A percentile compares a stretch with the other conserved stretches of the same genome.
Conservation (phyloP, 2,113 vertebrate species). For the Bombycilla garrulus region DNA sequence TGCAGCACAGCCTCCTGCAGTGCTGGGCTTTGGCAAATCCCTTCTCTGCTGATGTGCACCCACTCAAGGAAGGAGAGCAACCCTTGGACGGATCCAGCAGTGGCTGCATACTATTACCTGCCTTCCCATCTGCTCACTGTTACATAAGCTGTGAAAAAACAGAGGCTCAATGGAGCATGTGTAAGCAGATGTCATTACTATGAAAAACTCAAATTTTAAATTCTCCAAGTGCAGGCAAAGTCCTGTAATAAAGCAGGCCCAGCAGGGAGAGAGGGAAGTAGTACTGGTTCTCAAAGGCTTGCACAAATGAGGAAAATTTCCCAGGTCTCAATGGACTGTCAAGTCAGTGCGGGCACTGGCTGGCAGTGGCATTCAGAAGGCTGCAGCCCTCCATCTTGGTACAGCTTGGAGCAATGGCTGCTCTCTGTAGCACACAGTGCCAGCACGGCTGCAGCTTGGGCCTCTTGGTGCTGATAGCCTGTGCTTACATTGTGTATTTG, state of each 20-base stretch:
- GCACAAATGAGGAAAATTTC: background rate
- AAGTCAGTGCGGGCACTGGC: rapidly evolving
- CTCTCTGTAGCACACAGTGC: background rate
- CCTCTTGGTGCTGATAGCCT: background rate
- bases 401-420: rapidly evolving
- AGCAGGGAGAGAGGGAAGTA: background rate
- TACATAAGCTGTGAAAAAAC: background rate
- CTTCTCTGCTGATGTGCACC: background rate
- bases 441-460: background rate
- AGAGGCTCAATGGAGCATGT: background rate
- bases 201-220: background rate
- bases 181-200: slow-evolving; percentile 16
- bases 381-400: background rate
- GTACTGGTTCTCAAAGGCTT: background rate
- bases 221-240: background rate
- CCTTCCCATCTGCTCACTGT: slow-evolving; percentile 6
- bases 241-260: background rate
- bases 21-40: background rate
- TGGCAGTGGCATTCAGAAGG: rapidly evolving
- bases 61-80: background rate
- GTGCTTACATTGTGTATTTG: rapidly evolving
- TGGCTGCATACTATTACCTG: background rate
- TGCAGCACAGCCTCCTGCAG: rapidly evolving
- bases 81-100: background rate
- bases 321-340: background rate